Evolutionary conservation across 30 jellyfish, hydroid and myxozoan species (phyloP).

Genomic region (Aurelia aurita complex sp. Pacific): DNA sequence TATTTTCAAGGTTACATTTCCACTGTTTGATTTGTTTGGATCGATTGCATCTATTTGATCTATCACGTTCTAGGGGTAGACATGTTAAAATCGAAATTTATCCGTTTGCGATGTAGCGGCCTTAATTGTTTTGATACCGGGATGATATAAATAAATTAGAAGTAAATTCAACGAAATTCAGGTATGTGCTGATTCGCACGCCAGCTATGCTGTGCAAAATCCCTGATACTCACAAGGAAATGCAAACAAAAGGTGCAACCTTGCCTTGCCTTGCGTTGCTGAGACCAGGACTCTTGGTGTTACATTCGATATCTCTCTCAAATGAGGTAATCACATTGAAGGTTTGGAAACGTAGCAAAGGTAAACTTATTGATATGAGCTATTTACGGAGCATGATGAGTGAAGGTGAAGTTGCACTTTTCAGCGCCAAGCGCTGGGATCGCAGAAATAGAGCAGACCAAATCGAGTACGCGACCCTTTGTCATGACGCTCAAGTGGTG

Average conservation of each 20-base stretch:
- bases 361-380: slow-evolving; percentile 22
- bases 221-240: slow-evolving; percentile 29
- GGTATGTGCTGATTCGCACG: slow-evolving; percentile 15
- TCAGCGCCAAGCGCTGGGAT: no score
- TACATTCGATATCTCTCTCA: slow-evolving; percentile 8
- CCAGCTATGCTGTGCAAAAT: slow-evolving; percentile 37
- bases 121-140: no score
- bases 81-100: no score
- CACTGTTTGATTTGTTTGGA: no score
- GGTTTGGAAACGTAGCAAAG: slow-evolving; percentile 8
- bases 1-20: no score
- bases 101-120: no score
- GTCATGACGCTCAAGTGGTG: no score
- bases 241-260: slow-evolving; percentile 19
- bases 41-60: no score
- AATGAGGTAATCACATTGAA: slow-evolving; percentile 9
- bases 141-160: slow-evolving; percentile 7
- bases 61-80: no score
- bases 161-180: slow-evolving; percentile 17
- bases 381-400: slow-evolving; percentile 32
- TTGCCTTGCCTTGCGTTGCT: slow-evolving; percentile 1
- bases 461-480: no score
- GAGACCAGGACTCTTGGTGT: slow-evolving; percentile 24
- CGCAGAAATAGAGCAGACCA: no score
- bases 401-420: not conserved